Base-by-base conservation (phyloP, 2,113 vertebrate genomes). In the Psilopsiagon aymara region DNA sequence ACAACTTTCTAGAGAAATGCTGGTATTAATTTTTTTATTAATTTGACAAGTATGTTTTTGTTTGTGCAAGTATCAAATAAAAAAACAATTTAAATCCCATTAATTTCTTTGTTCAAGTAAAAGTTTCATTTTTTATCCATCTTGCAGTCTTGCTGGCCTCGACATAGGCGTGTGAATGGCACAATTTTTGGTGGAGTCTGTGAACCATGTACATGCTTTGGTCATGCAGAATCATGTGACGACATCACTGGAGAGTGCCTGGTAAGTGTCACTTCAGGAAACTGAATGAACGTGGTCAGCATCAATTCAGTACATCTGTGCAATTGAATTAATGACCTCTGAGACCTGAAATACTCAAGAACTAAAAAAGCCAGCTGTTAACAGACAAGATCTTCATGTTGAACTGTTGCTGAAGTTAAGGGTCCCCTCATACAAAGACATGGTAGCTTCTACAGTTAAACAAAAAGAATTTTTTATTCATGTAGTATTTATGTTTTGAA, bases 111-210 rank as follows among this genome's bases (percentile, higher is more conserved):
- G 6, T 37, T 83, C 19, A 53, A 28, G 6, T 0, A 1, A 43
- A 24, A 49, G 10, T 59, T 83, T 92, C 78, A 60, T 18, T 75
- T 25, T 68, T 76, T 52, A 18, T 92, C 53, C 76, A 3, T 15
- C 66, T 97, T 97, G 33, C 95, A 99, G 99, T 97, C 95, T 8
- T 99, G 99, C 94, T 97, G 97, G 83, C 97, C 98, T 73, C 94
- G 37, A 31, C 97, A 98, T 84, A 97, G 98, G 46, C 97, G 98
- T 73, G 97, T 99, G 75, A 99, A 99, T 1, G 96, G 98, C 60
- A 99, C 98, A 1, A 16, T 99, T 71, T 97, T 98, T 74, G 97
- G 94, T 29, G 99, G 98, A 53, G 75, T 98, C 92, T 99, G 99
- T 93, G 98, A 97, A 24, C 98, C 95, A 0, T 99, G 99, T 62